Conservation (phyloP, 2,113 vertebrate genomes). For the Perca flavescens region DNA sequence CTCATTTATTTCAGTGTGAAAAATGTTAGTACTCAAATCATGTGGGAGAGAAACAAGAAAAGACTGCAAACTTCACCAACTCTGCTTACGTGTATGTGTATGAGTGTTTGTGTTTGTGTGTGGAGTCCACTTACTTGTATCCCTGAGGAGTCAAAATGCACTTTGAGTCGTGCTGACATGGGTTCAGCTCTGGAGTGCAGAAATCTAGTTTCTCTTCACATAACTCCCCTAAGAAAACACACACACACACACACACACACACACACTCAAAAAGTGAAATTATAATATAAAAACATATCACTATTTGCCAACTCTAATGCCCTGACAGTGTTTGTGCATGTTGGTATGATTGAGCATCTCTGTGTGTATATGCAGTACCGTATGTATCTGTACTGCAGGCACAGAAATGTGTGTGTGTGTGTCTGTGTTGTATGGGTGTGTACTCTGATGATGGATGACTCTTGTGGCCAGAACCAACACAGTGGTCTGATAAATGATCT, state of each 20-base stretch:
- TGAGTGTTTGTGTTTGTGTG: slow-evolving; percentile 18
- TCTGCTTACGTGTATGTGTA: slow-evolving; percentile 33
- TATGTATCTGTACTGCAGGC: slow-evolving; percentile 2
- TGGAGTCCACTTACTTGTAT: slow-evolving; percentile 90
- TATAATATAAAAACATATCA: slow-evolving; percentile 3
- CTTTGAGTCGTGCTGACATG: slow-evolving; percentile 96
- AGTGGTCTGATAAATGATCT: slow-evolving; percentile 76
- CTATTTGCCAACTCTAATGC: not conserved
- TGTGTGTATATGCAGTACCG: slow-evolving; percentile 3
- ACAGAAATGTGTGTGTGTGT: slow-evolving; percentile 14
- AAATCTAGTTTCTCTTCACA: slow-evolving; percentile 98
- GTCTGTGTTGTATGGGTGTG: slow-evolving; percentile 30
- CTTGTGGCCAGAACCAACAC: slow-evolving; percentile 53
- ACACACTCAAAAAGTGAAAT: slow-evolving; percentile 50
- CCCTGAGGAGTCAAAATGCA: slow-evolving; percentile 93
- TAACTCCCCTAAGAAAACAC: slow-evolving; percentile 88
- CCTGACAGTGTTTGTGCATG: slow-evolving; percentile 12
- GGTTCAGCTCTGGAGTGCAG: slow-evolving; percentile 94
- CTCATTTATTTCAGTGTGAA: slow-evolving; percentile 40
- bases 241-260: slow-evolving; percentile 57
- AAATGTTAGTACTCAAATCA: slow-evolving; percentile 34
- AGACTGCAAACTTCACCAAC: not conserved
- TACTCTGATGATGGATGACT: slow-evolving; percentile 69
- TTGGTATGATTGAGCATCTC: not conserved
- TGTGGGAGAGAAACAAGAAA: slow-evolving; percentile 17